phyloP scores from a whole-genome alignment of 2,797 vertebrate species.

The Forpus xanthops region DNA sequence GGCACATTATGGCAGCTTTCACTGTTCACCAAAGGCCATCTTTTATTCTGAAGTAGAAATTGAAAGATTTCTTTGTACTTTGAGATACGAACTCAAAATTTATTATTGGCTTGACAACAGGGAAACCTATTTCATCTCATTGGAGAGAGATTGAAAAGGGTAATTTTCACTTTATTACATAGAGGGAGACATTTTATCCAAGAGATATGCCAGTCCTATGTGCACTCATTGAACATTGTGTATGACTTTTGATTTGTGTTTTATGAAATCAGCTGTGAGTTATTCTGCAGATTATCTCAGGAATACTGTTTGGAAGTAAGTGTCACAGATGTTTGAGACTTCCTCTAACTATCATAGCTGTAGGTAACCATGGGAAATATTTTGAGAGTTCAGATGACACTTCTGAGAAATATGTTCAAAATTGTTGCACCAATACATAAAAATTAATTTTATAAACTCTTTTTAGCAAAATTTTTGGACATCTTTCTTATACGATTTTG shows the following conservation, averaged over 20 bases:
- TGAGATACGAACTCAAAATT: not conserved
- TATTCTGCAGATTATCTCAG: not conserved
- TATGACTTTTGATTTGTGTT: not conserved
- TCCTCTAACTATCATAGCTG: not conserved
- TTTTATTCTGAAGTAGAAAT: not conserved
- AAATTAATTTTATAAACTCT: not conserved
- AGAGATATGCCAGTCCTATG: not conserved
- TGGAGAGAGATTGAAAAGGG: not conserved
- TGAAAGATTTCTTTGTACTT: not conserved
- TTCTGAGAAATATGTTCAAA: not conserved
- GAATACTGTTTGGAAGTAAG: not conserved
- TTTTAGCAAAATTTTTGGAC: rapidly evolving
- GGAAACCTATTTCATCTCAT: not conserved
- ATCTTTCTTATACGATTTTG: not conserved
- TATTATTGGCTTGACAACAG: not conserved
- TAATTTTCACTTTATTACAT: not conserved
- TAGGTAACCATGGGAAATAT: not conserved
- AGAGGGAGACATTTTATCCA: not conserved
- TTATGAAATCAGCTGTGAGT: not conserved
- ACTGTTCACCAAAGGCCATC: not conserved
- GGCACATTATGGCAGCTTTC: not conserved
- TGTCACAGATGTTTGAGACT: not conserved
- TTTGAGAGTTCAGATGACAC: not conserved
- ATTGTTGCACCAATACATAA: not conserved
- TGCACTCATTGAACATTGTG: not conserved